A percentile compares a stretch with the other conserved stretches of the same genome.
Evolutionary conservation across 2,797 vertebrate genomes (phyloP).

Genomic region (Odontamblyopus rebecca): DNA sequence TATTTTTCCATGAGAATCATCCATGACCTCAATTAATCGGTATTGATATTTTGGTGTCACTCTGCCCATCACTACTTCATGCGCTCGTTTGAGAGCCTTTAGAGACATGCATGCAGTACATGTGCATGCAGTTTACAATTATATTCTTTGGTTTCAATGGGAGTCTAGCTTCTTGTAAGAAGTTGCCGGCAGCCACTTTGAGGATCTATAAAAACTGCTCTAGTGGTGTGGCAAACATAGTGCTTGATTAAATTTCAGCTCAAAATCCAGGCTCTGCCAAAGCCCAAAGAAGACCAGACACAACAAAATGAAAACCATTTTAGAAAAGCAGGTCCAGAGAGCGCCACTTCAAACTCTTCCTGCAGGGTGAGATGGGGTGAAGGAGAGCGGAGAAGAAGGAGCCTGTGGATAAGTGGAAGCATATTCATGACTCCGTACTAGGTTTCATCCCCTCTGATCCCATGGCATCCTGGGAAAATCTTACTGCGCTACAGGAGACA

Average conservation of each 20-base stretch:
- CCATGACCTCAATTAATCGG: too few relatives aligned
- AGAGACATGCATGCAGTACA: neutral
- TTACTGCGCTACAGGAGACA: constrained; percentile 18
- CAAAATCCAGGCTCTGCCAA: constrained; percentile 52
- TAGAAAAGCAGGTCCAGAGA: constrained; percentile 61
- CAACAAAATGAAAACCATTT: constrained; percentile 61
- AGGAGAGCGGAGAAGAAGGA: constrained; percentile 30
- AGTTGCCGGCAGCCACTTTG: constrained; percentile 54
- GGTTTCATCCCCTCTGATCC: constrained; percentile 8
- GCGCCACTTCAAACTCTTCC: constrained; percentile 65
- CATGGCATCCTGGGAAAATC: constrained; percentile 28
- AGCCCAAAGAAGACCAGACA: constrained; percentile 64
- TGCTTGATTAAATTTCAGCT: constrained; percentile 59
- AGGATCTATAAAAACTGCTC: constrained; percentile 57
- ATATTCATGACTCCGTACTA: constrained; percentile 48
- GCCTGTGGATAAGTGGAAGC: constrained; percentile 61
- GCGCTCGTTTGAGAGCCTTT: neutral
- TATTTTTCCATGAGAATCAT: too few relatives aligned
- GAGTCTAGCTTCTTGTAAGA: constrained; percentile 51
- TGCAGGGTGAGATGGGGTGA: constrained; percentile 26
- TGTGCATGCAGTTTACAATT: constrained; percentile 19
- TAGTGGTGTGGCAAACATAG: constrained; percentile 44
- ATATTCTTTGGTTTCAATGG: constrained; percentile 20
- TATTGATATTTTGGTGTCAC: too few relatives aligned
- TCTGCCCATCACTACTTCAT: neutral